Evolutionary conservation across 2,113 vertebrate species (phyloP).

Genomic region (Hymenochirus boettgeri): DNA sequence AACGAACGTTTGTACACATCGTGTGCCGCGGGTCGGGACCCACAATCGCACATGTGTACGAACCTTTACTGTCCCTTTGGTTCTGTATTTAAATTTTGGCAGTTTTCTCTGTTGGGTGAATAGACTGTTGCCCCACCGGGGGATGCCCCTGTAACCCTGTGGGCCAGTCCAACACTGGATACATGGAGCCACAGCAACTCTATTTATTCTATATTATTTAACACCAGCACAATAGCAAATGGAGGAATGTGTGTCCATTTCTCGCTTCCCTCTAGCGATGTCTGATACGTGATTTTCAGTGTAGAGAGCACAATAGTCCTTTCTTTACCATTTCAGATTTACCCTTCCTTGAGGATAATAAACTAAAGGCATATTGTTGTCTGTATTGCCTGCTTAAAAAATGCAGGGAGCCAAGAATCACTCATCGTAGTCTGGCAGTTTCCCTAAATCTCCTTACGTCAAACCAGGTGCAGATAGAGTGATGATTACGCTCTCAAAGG

Average conservation of each 20-base stretch:
- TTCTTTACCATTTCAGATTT: not conserved
- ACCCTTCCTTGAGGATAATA: not conserved
- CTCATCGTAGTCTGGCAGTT: slow-evolving; percentile 37
- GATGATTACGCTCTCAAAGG: slow-evolving; percentile 50
- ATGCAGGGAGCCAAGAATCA: slow-evolving; percentile 41
- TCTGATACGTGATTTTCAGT: not conserved
- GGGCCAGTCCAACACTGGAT: too few species aligned
- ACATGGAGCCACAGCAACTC: too few species aligned
- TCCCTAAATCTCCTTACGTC: slow-evolving; percentile 47
- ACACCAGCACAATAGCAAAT: not conserved
- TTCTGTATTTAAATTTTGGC: too few species aligned
- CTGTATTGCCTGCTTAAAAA: slow-evolving; percentile 27
- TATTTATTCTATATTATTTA: too few species aligned
- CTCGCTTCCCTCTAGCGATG: not conserved
- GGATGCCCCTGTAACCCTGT: too few species aligned
- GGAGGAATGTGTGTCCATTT: not conserved
- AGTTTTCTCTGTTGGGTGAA: too few species aligned
- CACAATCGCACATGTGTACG: too few species aligned
- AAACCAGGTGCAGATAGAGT: slow-evolving; percentile 46
- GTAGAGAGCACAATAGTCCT: not conserved
- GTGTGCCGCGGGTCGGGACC: too few species aligned
- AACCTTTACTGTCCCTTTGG: too few species aligned
- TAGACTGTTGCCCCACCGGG: too few species aligned
- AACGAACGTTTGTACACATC: too few species aligned
- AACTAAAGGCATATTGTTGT: slow-evolving; percentile 41